Evolutionary conservation across 2,888 invertebrate species (phyloP).

Genomic region (Polyommatus iphigenia): DNA sequence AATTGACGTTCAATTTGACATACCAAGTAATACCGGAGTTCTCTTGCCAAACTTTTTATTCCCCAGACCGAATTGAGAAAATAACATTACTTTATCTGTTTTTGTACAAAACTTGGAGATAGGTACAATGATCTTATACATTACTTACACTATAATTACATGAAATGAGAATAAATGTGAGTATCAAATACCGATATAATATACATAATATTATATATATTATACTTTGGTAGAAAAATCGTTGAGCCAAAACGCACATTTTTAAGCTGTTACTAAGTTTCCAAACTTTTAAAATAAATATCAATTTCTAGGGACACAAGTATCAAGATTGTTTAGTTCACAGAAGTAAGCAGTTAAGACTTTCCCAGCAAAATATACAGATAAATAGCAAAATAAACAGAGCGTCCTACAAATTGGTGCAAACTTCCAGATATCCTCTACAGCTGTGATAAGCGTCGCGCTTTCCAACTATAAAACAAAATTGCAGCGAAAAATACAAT

Average conservation of each 20-base stretch:
- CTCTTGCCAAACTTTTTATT: conserved; percentile 3
- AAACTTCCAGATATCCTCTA: conserved; percentile 27
- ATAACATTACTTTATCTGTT: background rate
- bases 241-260: too few species aligned
- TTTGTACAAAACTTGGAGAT: background rate
- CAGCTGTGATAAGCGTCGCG: conserved; percentile 24
- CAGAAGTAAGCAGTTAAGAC: conserved; percentile 11
- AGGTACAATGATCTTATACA: background rate
- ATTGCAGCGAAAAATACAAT: conserved; percentile 10
- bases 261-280: background rate
- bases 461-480: conserved; percentile 20
- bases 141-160: too few species aligned
- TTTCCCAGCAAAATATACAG: conserved; percentile 17
- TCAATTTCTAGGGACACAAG: background rate
- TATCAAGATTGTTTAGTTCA: background rate
- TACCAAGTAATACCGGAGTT: background rate
- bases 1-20: conserved; percentile 29
- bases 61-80: background rate
- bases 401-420: conserved; percentile 25
- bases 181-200: too few species aligned
- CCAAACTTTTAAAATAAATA: background rate
- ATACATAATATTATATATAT: too few species aligned
- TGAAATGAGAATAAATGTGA: too few species aligned
- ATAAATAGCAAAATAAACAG: conserved; percentile 24
- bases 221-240: too few species aligned